Base-by-base conservation (phyloP, 2,888 invertebrate species). In the Nipponacmea schrenckii region DNA sequence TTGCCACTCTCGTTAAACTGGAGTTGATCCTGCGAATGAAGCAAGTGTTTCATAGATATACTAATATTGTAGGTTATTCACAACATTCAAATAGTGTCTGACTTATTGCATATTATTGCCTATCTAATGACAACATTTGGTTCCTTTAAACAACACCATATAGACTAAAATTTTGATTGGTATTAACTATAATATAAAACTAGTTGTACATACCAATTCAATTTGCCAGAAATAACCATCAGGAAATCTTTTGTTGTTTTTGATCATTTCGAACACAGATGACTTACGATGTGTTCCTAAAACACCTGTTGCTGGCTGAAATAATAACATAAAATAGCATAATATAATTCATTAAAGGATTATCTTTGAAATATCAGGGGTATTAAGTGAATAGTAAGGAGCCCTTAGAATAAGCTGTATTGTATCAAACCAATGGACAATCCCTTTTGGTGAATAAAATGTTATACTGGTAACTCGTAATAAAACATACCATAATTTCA, bases 221-320 rank as follows among this genome's bases (percentile, higher is more conserved):
- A 82, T 81, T 65, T 85, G 81, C 86, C 86, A 87, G 78, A 87
- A 86, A 67, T 87, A 87, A 14, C 86, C 86, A 64, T 84, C 82
- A 17, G 86, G 86, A 76, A 83, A 87, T n/a, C 83, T 71, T 68
- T 86, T 85, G 15, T 85, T 85, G 67, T 80, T 81, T 26, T 80
- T 80, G 31, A 86, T 82, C 69, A 86, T 72, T 73, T 85, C 85
- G 73, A 80, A 84, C 26, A 85, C 81, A 0, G 83, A 86, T 8
- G 87, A 83, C 73, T 86, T 86, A 66, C 81, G 79, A 74, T 85
- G 86, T 0, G 86, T 86, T n/a, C 87, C 86, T 62, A 87, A 72
- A 2, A 87, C 86, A 15, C 87, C 87, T 14, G 81, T 81, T 64
- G 79, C 81, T 15, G 87, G 87, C 87, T 87, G 78, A 17, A 79